A percentile compares a stretch with the other conserved stretches of the same genome.
phyloP scores from a whole-genome alignment of 2,888 invertebrate genomes.

The Amblyjoppa fuscipennis region DNA sequence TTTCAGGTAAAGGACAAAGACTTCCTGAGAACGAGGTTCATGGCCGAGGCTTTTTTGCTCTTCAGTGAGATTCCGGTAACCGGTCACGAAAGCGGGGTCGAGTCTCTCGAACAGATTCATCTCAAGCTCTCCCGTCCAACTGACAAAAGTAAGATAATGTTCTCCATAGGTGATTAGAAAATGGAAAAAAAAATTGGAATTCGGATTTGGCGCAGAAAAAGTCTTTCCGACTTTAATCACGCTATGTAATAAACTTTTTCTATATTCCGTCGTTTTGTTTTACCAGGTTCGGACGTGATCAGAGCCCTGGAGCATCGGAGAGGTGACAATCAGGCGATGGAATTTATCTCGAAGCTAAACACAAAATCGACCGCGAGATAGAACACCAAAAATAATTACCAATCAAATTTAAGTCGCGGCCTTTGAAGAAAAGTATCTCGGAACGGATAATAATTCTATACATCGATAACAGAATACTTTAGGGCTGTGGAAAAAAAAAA shows the following conservation, averaged over 20 bases:
- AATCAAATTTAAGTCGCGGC: constrained; percentile 14
- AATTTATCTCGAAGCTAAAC: constrained; percentile 93
- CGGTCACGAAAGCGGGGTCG: constrained; percentile 86
- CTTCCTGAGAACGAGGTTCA: constrained; percentile 96
- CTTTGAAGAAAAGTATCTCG: constrained; percentile 24
- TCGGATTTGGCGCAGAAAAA: background rate
- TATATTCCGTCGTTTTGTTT: constrained; percentile 26
- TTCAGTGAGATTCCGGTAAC: constrained; percentile 91
- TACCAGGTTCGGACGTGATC: constrained; percentile 89
- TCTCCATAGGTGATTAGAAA: background rate
- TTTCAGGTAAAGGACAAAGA: constrained; percentile 99
- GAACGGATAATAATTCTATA: constrained; percentile 2
- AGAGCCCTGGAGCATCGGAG: constrained; percentile 93
- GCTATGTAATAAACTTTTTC: background rate
- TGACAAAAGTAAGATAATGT: constrained; percentile 87
- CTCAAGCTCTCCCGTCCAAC: constrained; percentile 90
- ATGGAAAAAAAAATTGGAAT: background rate
- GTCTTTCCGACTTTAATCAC: background rate
- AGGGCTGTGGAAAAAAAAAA: constrained; percentile 59
- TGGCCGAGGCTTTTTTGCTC: constrained; percentile 96
- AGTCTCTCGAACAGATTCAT: constrained; percentile 90
- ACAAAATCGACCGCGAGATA: constrained; percentile 85
- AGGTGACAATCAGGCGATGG: constrained; percentile 95
- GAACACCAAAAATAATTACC: constrained; percentile 16
- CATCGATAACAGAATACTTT: constrained; percentile 38